These are phyloP conservation scores for Aquatica leii DNA, from an alignment of 2,888 invertebrate species.

Conservation along the genomic window DNA sequence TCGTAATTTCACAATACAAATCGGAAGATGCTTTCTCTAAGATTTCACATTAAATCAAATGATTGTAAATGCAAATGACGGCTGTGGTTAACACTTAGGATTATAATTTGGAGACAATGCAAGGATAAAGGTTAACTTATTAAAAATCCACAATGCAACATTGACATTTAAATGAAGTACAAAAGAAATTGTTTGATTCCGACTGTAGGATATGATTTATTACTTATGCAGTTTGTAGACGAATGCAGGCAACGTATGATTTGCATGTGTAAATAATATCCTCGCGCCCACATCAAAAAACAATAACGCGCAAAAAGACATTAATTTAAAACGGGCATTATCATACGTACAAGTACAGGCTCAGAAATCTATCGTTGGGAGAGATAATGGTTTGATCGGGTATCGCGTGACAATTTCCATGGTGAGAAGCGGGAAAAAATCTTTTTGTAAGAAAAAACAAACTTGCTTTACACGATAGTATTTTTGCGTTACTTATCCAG, in stretches of 20 bases:
- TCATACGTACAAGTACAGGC: neutral
- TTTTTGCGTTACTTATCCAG: slow-evolving; percentile 17
- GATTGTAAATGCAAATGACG: no score
- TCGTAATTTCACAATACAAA: no score
- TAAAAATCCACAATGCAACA: no score
- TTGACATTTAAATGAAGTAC: slow-evolving; percentile 1
- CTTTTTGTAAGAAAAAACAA: slow-evolving; percentile 8
- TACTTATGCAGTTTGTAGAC: slow-evolving; percentile 7
- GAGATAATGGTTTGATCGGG: slow-evolving; percentile 13
- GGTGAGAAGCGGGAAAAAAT: slow-evolving; percentile 8
- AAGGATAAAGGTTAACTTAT: no score
- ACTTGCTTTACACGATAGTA: slow-evolving; percentile 19
- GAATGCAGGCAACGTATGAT: slow-evolving; percentile 7
- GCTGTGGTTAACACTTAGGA: no score
- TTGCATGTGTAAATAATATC: neutral
- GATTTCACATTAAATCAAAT: no score
- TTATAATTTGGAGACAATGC: no score
- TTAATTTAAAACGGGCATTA: slow-evolving; percentile 1
- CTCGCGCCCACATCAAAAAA: neutral
- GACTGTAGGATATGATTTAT: slow-evolving; percentile 3
- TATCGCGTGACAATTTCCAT: slow-evolving; percentile 14
- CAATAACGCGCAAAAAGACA: neutral
- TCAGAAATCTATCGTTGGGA: slow-evolving; percentile 2
- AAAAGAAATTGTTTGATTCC: neutral
- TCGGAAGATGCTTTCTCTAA: no score